Evolutionary conservation across 2,113 vertebrate species (phyloP).

Genomic region (Albula glossodonta): DNA sequence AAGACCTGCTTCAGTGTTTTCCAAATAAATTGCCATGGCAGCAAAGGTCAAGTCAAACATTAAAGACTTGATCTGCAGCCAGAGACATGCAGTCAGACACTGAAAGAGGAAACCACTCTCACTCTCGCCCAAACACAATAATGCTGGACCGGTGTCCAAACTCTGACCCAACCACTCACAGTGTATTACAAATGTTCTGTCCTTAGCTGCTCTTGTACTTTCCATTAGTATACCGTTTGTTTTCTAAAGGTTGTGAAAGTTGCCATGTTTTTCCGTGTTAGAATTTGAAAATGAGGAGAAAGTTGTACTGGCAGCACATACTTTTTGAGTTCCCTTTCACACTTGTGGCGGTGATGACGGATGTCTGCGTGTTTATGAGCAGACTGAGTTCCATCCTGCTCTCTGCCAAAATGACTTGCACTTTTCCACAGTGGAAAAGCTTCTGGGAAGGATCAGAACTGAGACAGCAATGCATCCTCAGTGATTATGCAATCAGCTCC

Average conservation of each 20-base stretch:
- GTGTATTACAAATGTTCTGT: neutral
- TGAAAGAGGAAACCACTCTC: neutral
- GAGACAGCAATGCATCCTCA: neutral
- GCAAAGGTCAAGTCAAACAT: slow-evolving; percentile 33
- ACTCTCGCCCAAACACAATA: neutral
- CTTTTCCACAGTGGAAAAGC: slow-evolving; percentile 3
- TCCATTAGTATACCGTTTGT: neutral
- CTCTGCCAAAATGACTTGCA: slow-evolving; percentile 11
- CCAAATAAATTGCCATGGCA: slow-evolving; percentile 31
- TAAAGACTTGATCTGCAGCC: neutral
- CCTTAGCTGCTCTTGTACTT: neutral
- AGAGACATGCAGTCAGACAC: slow-evolving; percentile 17
- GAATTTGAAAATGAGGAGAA: neutral
- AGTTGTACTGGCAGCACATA: neutral
- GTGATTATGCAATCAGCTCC: neutral
- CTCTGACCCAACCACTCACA: neutral
- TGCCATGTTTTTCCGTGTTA: neutral
- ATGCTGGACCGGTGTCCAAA: neutral
- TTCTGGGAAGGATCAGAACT: neutral
- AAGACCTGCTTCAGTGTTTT: slow-evolving; percentile 41
- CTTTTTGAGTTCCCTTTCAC: neutral
- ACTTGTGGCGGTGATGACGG: neutral
- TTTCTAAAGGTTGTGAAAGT: neutral
- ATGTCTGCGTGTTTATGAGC: neutral
- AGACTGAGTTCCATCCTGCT: neutral